Conservation (phyloP, 1,140 invertebrate genomes). For the Cydia fagiglandana region DNA sequence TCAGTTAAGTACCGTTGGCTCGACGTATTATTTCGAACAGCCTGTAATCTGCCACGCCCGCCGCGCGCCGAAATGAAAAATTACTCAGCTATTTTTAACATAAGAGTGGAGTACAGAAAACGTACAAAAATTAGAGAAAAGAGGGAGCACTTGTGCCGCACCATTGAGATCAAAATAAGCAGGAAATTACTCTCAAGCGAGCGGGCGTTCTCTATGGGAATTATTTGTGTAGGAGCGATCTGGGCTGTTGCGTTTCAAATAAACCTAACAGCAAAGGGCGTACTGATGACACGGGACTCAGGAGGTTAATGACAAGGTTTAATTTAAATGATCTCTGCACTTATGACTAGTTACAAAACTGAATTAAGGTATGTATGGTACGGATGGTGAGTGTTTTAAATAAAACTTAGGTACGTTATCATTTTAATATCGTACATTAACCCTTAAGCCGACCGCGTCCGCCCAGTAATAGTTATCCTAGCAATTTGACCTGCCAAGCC, state of each 20-base stretch:
- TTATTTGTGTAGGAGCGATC: conserved; percentile 74
- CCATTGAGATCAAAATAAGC: conserved; percentile 78
- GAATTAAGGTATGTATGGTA: neutral
- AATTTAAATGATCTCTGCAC: conserved; percentile 2
- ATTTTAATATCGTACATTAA: no score
- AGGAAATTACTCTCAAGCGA: conserved; percentile 72
- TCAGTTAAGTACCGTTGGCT: conserved; percentile 64
- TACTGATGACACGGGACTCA: conserved; percentile 62
- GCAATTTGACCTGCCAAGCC: neutral
- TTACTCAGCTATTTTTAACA: conserved; percentile 76
- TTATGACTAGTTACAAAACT: neutral
- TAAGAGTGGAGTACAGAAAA: conserved; percentile 70
- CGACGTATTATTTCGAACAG: conserved; percentile 67
- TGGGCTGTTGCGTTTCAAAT: conserved; percentile 72
- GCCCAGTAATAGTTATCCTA: neutral
- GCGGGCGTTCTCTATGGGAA: conserved; percentile 51
- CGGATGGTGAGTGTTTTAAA: neutral
- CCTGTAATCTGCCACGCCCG: conserved; percentile 75
- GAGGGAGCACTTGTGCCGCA: conserved; percentile 75
- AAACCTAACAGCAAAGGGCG: conserved; percentile 63
- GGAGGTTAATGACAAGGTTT: conserved; percentile 49
- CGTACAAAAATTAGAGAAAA: conserved; percentile 78
- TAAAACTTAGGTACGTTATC: no score
- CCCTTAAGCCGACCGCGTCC: neutral
- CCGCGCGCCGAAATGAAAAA: conserved; percentile 76